A percentile compares a stretch with the other conserved stretches of the same genome.
Evolutionary conservation across 2,888 invertebrate species (phyloP).

Genomic region (Palloptera scutellata): DNA sequence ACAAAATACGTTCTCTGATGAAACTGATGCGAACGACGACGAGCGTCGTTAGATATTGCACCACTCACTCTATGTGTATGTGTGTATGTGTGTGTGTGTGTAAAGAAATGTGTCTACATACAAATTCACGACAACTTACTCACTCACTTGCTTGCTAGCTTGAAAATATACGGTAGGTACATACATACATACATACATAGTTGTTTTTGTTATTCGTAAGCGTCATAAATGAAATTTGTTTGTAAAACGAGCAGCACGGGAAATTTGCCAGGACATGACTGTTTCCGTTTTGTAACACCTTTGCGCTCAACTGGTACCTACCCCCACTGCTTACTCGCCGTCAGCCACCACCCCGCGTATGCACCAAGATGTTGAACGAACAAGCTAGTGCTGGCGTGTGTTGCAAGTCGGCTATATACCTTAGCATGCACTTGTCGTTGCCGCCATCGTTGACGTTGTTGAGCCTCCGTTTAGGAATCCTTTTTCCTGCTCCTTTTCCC

Average conservation of each 20-base stretch:
- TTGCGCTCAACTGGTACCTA: conserved; percentile 12
- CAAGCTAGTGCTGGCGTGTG: too few species aligned
- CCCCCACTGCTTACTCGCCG: not conserved
- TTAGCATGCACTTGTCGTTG: too few species aligned
- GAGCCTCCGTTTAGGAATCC: conserved; percentile 18
- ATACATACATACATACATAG: not conserved
- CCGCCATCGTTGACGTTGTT: not conserved
- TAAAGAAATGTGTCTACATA: too few species aligned
- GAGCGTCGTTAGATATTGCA: too few species aligned
- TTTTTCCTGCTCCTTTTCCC: not conserved
- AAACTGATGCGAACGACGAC: too few species aligned
- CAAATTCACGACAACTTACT: too few species aligned
- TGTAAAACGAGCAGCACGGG: conserved; percentile 42
- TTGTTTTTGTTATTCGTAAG: conserved; percentile 5
- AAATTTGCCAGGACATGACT: conserved; percentile 44
- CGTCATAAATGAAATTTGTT: conserved; percentile 26
- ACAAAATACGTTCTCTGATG: not conserved
- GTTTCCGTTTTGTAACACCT: conserved; percentile 39
- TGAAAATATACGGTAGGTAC: too few species aligned
- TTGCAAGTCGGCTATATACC: too few species aligned
- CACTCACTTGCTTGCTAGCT: too few species aligned
- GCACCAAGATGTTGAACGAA: too few species aligned
- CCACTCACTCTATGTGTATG: too few species aligned
- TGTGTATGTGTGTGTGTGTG: too few species aligned
- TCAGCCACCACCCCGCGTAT: not conserved